These are phyloP conservation scores for Danionella dracula DNA, from an alignment of 2,797 vertebrate genomes.

Conservation along the genomic window DNA sequence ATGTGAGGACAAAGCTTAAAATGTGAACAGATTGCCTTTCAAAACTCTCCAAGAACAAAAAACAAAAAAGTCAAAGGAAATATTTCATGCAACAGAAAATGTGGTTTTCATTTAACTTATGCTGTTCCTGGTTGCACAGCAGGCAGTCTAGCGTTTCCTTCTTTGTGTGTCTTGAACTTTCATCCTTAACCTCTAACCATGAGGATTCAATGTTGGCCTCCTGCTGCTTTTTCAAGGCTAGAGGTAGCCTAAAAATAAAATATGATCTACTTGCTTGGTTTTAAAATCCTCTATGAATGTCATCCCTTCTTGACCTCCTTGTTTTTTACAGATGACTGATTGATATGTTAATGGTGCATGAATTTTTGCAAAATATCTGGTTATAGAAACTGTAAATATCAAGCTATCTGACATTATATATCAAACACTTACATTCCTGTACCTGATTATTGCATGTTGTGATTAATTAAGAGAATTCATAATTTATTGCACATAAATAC, in stretches of 20 bases:
- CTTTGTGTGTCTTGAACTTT: not conserved
- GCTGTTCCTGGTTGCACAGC: not conserved
- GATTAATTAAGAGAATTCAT: no score
- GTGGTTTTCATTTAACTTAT: not conserved
- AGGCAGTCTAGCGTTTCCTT: not conserved
- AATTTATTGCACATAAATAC: no score
- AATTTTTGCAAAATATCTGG: no score
- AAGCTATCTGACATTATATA: no score
- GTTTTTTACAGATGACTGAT: no score
- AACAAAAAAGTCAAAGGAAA: not conserved
- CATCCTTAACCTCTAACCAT: not conserved
- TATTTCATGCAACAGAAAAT: not conserved
- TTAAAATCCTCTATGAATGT: no score
- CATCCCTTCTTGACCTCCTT: no score
- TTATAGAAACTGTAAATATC: no score
- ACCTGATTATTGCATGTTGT: no score
- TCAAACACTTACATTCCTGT: no score
- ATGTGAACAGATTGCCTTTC: not conserved
- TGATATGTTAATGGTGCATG: no score
- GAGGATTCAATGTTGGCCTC: not conserved
- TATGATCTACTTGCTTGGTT: no score
- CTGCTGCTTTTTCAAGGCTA: not conserved
- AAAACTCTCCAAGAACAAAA: not conserved
- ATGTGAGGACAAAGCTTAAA: not conserved
- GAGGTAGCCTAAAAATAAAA: not conserved